Percentiles rank a stretch among this genome's conserved stretches.
Evolutionary conservation across 2,113 vertebrate species (phyloP).

Genomic region (Cacatua alba): DNA sequence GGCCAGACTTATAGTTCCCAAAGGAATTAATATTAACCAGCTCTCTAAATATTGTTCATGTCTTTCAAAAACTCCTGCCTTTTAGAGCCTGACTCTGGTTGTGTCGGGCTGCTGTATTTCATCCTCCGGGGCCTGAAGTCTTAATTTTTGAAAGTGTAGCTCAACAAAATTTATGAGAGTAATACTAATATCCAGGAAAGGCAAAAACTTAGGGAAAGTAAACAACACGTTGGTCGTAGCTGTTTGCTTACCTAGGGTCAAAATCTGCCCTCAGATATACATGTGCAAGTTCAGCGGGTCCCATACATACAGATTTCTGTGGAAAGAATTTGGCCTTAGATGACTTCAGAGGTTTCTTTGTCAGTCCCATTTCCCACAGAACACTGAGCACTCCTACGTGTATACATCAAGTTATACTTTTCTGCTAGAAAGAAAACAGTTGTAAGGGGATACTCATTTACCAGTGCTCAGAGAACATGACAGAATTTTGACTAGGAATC

Average conservation of each 20-base stretch:
- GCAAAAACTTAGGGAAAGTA: conserved; percentile 75
- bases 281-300: conserved; percentile 43
- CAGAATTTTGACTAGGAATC: conserved; percentile 64
- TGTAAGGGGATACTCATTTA: conserved; percentile 53
- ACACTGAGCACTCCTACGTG: not conserved
- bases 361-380: conserved; percentile 55
- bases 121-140: conserved; percentile 71
- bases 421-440: conserved; percentile 33
- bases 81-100: conserved; percentile 74
- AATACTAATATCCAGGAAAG: conserved; percentile 75
- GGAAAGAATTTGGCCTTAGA: conserved; percentile 69
- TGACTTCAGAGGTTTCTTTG: conserved; percentile 67
- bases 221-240: conserved; percentile 62
- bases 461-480: conserved; percentile 44
- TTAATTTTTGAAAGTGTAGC: conserved; percentile 75
- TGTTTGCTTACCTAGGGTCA: conserved; percentile 72
- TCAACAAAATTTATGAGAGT: conserved; percentile 78
- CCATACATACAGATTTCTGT: conserved; percentile 38
- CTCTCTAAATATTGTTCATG: conserved; percentile 81
- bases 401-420: not conserved
- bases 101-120: conserved; percentile 79
- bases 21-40: conserved; percentile 83
- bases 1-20: conserved; percentile 78
- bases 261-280: conserved; percentile 66
- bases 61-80: conserved; percentile 76